phyloP scores from a whole-genome alignment of 2,113 vertebrate species.

The Astatoreochromis straeleni region DNA sequence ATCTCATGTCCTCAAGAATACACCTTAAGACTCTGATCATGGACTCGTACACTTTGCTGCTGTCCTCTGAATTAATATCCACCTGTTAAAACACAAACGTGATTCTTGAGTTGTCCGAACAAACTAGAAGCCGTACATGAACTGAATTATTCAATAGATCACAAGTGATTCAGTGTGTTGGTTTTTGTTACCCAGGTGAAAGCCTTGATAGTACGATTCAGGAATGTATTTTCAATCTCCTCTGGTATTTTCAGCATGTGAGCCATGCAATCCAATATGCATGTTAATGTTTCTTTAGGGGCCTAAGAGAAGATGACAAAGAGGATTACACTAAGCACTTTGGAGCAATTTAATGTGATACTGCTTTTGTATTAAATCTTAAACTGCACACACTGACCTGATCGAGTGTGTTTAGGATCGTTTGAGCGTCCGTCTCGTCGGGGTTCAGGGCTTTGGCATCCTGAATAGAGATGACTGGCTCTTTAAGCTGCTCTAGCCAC shows the following conservation, averaged over 20 bases:
- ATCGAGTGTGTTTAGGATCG: constrained; percentile 73
- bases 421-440: constrained; percentile 62
- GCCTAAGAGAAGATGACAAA: constrained; percentile 66
- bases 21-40: constrained; percentile 76
- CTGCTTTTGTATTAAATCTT: neutral
- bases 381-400: constrained; percentile 67
- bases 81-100: constrained; percentile 66
- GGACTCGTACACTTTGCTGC: constrained; percentile 70
- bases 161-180: neutral
- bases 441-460: constrained; percentile 73
- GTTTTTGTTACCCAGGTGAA: constrained; percentile 82
- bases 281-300: constrained; percentile 79
- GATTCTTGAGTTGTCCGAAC: neutral
- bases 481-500: constrained; percentile 94
- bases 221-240: constrained; percentile 82
- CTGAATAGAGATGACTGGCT: constrained; percentile 78
- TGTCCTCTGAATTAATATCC: constrained; percentile 69
- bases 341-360: neutral
- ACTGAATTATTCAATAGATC: neutral
- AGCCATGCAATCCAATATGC: constrained; percentile 84
- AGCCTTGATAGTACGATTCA: constrained; percentile 80
- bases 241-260: constrained; percentile 73
- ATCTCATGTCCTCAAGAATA: constrained; percentile 77
- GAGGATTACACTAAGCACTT: neutral
- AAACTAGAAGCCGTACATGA: neutral